A percentile compares a stretch with the other conserved stretches of the same genome.
Conservation (phyloP, 2,797 vertebrate species). For the Melopsittacus undulatus region DNA sequence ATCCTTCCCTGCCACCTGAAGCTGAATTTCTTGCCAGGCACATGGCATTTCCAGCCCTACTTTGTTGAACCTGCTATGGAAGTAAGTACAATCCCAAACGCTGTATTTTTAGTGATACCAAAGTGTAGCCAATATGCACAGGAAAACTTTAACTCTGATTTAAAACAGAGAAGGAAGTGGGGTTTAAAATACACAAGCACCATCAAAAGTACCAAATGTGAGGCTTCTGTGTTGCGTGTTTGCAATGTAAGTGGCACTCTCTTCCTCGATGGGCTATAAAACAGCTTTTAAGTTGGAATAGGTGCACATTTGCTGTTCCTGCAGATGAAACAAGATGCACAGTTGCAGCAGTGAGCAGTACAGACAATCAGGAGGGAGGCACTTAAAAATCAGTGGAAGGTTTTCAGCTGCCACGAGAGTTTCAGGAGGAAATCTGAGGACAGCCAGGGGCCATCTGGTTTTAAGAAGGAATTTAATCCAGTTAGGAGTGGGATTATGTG, state of each 20-base stretch:
- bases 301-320: neutral
- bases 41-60: neutral
- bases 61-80: neutral
- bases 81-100: neutral
- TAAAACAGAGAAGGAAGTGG: neutral
- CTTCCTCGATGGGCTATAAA: slow-evolving; percentile 1
- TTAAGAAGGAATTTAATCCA: neutral
- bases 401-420: neutral
- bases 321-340: neutral
- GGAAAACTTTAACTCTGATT: neutral
- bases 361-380: neutral
- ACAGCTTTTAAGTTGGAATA: neutral
- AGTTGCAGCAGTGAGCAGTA: neutral
- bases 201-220: neutral
- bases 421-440: slow-evolving; percentile 10
- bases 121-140: neutral
- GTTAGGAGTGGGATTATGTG: neutral
- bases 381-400: neutral
- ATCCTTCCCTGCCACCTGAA: neutral
- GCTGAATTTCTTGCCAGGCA: neutral
- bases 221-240: neutral
- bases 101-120: neutral
- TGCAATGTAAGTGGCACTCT: neutral
- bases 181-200: neutral
- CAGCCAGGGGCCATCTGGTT: neutral